Evolutionary conservation across 1,140 invertebrate species (phyloP).

Genomic region (Stegodyphus mimosarum): DNA sequence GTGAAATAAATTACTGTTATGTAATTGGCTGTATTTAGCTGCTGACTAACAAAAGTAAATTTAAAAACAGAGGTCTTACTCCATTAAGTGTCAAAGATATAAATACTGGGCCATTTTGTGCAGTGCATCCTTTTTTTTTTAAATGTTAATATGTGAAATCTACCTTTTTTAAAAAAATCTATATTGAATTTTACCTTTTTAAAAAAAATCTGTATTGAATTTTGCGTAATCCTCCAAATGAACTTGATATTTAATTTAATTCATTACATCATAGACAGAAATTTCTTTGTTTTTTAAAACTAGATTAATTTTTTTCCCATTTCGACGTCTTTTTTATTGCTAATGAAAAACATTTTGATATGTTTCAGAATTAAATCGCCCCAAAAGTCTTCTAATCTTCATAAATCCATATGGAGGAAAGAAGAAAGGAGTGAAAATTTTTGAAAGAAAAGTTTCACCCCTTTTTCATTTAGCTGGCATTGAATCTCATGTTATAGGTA

Average conservation of each 20-base stretch:
- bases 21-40: no score
- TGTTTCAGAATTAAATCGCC: conserved; percentile 74
- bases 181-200: no score
- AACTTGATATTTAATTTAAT: neutral
- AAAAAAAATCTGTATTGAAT: no score
- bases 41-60: no score
- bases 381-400: conserved; percentile 80
- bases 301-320: neutral
- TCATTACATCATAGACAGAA: neutral
- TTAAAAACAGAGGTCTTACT: no score
- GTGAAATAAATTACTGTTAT: no score
- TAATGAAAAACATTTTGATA: neutral
- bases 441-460: conserved; percentile 77
- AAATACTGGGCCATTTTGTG: no score
- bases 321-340: neutral
- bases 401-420: conserved; percentile 89
- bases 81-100: no score
- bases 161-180: no score
- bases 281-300: neutral
- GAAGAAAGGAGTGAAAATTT: conserved; percentile 79
- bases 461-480: conserved; percentile 81
- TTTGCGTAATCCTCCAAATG: no score
- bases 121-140: no score
- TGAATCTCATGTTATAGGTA: conserved; percentile 70
- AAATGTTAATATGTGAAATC: no score